Evolutionary conservation across 2,888 invertebrate genomes (phyloP), one percentile per base, ranked within the genome.

Genomic region (Cylindroiulus punctatus): DNA sequence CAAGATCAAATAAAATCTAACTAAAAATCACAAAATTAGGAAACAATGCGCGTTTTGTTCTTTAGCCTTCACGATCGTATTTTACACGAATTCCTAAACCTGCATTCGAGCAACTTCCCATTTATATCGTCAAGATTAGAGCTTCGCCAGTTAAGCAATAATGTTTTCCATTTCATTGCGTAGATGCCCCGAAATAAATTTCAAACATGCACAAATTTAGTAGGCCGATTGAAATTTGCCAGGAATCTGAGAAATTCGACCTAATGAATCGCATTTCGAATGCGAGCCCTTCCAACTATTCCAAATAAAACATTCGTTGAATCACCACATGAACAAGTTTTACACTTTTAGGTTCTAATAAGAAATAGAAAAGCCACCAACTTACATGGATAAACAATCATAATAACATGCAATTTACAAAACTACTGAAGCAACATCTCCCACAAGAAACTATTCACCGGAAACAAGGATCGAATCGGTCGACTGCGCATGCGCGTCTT

Each of bases 241-340:
- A 36, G 52, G 52, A 52, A 52, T 52, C 52, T n/a, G 52, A 52
- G n/a, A 52, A n/a, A 52, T 52, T 52, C 52, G 52, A n/a, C 52
- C 52, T 52, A 19, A 52, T n/a, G 52, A 52, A 52, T 19, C 14
- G 3, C 17, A 17, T 3, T n/a, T n/a, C n/a, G 5, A 52, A 14
- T n/a, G 52, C n/a, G 14, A 14, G 5, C n/a, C n/a, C n/a, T n/a
- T n/a, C n/a, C 19, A 52, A n/a, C 52, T 52, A n/a, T 3, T n/a
- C 0, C 4, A n/a, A 52, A n/a, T n/a, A 4, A n/a, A 52, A 52
- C n/a, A 52, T n/a, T n/a, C 14, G 3, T 0, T 2, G 3, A n/a
- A n/a, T n/a, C 5, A 1, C 52, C 52, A 52, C 5, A 5, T 52
- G 8, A 52, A 2, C 52, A n/a, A 52, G n/a, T 5, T 52, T n/a